Base-by-base conservation (phyloP, 2,797 vertebrate species). In the Phoebastria nigripes region DNA sequence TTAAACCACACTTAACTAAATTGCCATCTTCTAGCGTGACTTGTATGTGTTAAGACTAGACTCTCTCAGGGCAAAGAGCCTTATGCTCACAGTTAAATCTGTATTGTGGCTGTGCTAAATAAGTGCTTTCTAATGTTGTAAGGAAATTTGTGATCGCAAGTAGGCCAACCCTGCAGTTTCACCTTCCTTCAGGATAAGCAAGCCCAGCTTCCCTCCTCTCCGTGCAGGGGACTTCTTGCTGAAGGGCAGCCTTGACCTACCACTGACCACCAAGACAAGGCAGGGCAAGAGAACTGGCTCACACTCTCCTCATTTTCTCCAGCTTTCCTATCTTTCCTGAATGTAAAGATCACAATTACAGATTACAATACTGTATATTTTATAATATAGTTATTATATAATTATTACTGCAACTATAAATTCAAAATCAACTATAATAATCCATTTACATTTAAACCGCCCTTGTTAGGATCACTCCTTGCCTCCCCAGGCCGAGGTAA, bases 1-100 rank as follows among this genome's bases (percentile, higher is more conserved):
- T 78, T 14, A 93, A 95, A 88, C 71, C 74, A 91, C 87, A 31
- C 37, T 82, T 89, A 88, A 74, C 58, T 92, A 70, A 92, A 93
- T 39, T 82, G 74, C 52, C 59, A 62, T 78, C 78, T 93, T 90
- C 74, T 77, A 87, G 44, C 25, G 93, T 56, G 44, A 63, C 56
- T 66, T 11, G 0, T 26, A 39, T 65, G 35, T 56, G 58, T 89
- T 77, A 73, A n/a, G 49, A 89, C 69, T 66, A 62, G 76, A 71
- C 46, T 85, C n/a, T 89, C 59, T 77, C 0, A 2, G 22, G 39
- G 65, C 76, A 86, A 72, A 49, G 5, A 83, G 61, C 39, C 46
- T 58, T 42, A 54, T 6, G 69, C 61, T 85, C 11, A 1, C 56
- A 44, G 61, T 54, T 58, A 70, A 63, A 80, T 80, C 41, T 13